phyloP scores from a whole-genome alignment of 1,140 invertebrate species.

The Lepidotrigona ventralis region DNA sequence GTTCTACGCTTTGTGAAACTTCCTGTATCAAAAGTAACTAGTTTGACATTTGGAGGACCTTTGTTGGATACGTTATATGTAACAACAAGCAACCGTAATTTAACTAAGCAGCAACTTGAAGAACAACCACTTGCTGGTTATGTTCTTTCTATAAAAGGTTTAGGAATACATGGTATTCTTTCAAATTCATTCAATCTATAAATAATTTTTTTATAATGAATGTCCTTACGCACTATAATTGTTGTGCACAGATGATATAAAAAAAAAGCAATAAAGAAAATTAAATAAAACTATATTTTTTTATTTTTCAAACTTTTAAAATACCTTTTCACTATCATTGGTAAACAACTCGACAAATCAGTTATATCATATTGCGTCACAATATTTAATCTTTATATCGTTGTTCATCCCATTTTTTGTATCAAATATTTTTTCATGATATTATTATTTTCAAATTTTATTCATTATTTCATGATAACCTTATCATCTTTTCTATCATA shows the following conservation, averaged over 20 bases:
- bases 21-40: slow-evolving; percentile 88
- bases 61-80: slow-evolving; percentile 88
- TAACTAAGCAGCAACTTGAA: slow-evolving; percentile 80
- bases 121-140: slow-evolving; percentile 84
- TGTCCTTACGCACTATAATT: not conserved
- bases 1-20: slow-evolving; percentile 82
- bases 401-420: not conserved
- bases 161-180: slow-evolving; percentile 82
- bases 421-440: not conserved
- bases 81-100: slow-evolving; percentile 82
- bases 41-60: slow-evolving; percentile 88
- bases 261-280: not conserved
- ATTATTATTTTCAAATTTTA: not conserved
- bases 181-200: slow-evolving; percentile 57
- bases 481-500: not conserved
- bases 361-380: not conserved
- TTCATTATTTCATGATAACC: not conserved
- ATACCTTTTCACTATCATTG: not conserved
- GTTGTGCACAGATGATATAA: not conserved
- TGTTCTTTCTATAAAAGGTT: slow-evolving; percentile 85
- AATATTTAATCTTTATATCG: not conserved
- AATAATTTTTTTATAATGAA: not conserved
- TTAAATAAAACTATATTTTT: not conserved
- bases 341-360: not conserved
- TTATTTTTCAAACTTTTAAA: not conserved